Percentiles rank a stretch among this genome's conserved stretches.
These are phyloP conservation scores for Ardeotis arabs DNA, from an alignment of 2,113 vertebrate genomes.

Conservation along the genomic window DNA sequence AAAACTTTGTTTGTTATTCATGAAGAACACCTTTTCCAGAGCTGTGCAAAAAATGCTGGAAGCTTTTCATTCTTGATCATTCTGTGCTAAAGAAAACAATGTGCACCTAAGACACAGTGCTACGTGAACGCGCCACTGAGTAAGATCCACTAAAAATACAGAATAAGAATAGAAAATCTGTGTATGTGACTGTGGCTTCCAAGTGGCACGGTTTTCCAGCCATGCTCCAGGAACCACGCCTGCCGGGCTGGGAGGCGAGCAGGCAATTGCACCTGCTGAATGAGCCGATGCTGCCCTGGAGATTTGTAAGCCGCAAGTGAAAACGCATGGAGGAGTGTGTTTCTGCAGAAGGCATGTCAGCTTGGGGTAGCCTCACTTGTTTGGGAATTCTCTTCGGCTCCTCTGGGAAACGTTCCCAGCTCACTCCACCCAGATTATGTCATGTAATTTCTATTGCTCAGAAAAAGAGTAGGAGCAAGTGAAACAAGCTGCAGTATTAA, in stretches of 20 bases:
- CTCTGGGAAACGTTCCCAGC: background rate
- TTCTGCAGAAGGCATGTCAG: background rate
- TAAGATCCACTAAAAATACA: background rate
- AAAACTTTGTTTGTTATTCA: background rate
- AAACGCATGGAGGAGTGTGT: background rate
- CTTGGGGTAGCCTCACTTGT: background rate
- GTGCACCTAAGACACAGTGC: background rate
- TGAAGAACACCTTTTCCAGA: background rate
- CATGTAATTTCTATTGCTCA: background rate
- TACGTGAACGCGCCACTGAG: background rate
- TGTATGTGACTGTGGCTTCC: fast-evolving
- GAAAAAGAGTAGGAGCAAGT: background rate
- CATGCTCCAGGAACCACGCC: fast-evolving
- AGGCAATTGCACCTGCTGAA: background rate
- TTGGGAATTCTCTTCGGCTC: background rate
- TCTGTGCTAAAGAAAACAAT: background rate
- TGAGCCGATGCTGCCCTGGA: background rate
- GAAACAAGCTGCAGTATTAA: background rate
- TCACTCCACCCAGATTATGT: background rate
- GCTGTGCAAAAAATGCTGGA: background rate
- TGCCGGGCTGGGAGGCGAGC: background rate
- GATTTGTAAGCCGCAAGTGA: background rate
- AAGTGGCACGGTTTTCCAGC: background rate
- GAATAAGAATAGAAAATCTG: background rate
- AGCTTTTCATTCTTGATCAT: background rate